phyloP scores from a whole-genome alignment of 2,888 invertebrate genomes.

The Caenorhabditis panamensis region DNA sequence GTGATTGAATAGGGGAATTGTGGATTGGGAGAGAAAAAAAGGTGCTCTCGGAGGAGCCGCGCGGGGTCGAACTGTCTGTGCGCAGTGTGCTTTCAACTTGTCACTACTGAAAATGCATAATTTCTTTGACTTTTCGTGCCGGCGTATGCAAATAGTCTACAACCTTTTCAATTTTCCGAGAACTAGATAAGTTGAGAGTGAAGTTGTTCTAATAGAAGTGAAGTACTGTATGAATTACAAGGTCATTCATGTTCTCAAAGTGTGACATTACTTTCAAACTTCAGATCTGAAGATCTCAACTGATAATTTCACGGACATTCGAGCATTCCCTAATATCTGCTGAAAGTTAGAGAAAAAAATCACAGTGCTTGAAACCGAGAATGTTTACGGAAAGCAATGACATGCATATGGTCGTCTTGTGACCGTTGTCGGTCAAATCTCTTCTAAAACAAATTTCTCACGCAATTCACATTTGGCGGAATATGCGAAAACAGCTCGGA shows the following conservation, averaged over 20 bases:
- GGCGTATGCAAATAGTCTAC: constrained; percentile 33
- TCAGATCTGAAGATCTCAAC: too few species aligned
- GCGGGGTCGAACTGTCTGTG: constrained; percentile 48
- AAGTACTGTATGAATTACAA: not conserved
- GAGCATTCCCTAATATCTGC: too few species aligned
- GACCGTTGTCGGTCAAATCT: too few species aligned
- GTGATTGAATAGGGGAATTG: constrained; percentile 56
- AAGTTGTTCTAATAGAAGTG: not conserved
- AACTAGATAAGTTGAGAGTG: not conserved
- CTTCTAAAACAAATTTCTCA: too few species aligned
- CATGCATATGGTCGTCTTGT: too few species aligned
- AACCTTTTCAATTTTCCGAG: not conserved
- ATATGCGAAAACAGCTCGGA: not conserved
- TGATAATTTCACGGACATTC: too few species aligned
- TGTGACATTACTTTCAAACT: too few species aligned
- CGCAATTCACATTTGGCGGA: not conserved
- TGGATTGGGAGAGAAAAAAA: constrained; percentile 53
- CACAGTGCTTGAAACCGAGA: too few species aligned
- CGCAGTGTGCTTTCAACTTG: constrained; percentile 60
- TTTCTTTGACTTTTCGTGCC: constrained; percentile 21
- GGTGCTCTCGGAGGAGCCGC: constrained; percentile 34
- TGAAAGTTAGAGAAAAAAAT: too few species aligned
- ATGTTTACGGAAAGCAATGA: too few species aligned
- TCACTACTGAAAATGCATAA: constrained; percentile 59
- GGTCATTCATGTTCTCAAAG: too few species aligned